Evolutionary conservation across 2,888 invertebrate species (phyloP), one percentile per base, ranked within the genome.

Genomic region (Calameuta filiformis): DNA sequence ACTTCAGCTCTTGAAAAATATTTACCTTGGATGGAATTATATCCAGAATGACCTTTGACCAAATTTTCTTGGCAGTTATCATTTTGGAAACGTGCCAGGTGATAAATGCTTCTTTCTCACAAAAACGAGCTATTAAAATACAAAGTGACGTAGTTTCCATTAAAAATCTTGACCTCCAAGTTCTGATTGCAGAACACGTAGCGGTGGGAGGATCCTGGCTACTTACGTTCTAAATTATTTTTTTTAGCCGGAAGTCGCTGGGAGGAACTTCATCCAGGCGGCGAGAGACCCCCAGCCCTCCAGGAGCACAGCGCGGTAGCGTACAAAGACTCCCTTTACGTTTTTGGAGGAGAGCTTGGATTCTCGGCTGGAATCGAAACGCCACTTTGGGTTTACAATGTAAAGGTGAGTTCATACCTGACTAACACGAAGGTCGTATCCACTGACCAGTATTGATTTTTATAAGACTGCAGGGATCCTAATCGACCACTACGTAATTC

Each of bases 291-390:
- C 73, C 96, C 96, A 1, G 94, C 95, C 83, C 94, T 97, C 80
- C 97, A 97, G 92, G 97, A 97, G 90, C 97, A 97, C 93, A 95
- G 95, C 12, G 95, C 96, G 76, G 95, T 97, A n/a, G 94, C 95
- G 56, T 95, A 96, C 92, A 95, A 94, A 88, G 94, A 94, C 86
- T 93, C 94, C 83, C 94, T 97, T 81, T 96, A 96, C 91, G 95
- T 97, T 83, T 97, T 97, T 92, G 98, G 97, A 0, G 98, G 97
- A 0, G 97, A 97, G 90, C 94, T 97, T 23, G 95, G 96, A 78
- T 95, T 96, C 90, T 95, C 95, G 37, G 93, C 94, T 12, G 94
- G 94, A 84, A 94, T 94, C 69, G 97, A 97, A 90, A 96, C 96
- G 0, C 97, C 97, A 37, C 93, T 97, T 68, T 98, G 97, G 97